Base-by-base conservation (phyloP, 1,140 invertebrate species). In the Pseudomyrmex pallidus region DNA sequence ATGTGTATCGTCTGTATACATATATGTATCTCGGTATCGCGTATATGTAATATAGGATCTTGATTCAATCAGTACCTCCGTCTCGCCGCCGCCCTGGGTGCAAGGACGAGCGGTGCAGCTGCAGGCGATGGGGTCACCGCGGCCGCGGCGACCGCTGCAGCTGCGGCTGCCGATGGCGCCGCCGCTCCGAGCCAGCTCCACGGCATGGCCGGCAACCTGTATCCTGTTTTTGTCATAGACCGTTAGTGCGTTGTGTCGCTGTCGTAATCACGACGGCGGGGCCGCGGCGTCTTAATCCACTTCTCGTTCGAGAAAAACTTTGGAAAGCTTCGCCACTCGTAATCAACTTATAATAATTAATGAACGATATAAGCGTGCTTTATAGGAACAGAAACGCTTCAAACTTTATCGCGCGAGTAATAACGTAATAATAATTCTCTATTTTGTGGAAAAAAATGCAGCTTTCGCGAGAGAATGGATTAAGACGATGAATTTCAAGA, bases 151-250 rank as follows among this genome's bases (percentile, higher is more conserved):
- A 93, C 93, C 85, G 93, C 93, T 85, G 93, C 93, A 88, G 93
- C 93, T 90, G 93, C 93, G 74, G 93, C 93, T 87, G 93, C 93
- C 90, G 93, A 94, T 92, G 93, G 93, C 83, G 93, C 88, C 62
- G 93, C 92, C 76, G 93, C 93, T 22, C 93, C 93, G 83, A 94
- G 89, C 93, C 93, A 94, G 87, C 92, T 94, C 93, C 93, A 94
- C 82, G 93, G 93, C 92, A 94, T 93, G 87, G 93, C 93, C 89
- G 93, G 92, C 87, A 94, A 93, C 90, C 93, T 94, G 92, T 94
- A 93, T 90, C 93, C 93, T 94, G 92, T 93, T 85, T 88, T 88
- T 84, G 87, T 84, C 87, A 88, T 46, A 88, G 85, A 84, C 63
- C 66, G 74, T 89, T 88, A 84, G 80, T 88, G 63, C 12, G 20